Base-by-base conservation (phyloP, 1,140 invertebrate genomes). In the Bombyx mandarina region DNA sequence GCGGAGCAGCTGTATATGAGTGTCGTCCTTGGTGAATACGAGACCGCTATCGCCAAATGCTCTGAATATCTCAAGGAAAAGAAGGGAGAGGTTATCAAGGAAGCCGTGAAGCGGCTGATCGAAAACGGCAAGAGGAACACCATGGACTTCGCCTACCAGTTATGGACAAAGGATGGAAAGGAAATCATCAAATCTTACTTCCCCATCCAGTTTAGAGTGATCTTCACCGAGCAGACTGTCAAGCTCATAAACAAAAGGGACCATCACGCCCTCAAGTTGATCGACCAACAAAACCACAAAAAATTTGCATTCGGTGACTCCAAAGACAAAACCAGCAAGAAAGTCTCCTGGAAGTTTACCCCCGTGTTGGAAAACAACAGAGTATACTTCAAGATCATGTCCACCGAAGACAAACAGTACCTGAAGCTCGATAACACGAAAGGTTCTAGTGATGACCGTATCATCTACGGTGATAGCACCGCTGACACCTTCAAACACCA, bases 161-260 rank as follows among this genome's bases (percentile, higher is more conserved):
- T 54, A 4, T 54, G 43, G 43, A 54, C 7, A n/a, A 6, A 22
- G 5, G 44, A 26, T 7, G 43, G n/a, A 6, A 6, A 45, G 12
- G 53, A 45, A 22, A 54, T 45, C 12, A 18, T 54, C 43, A 54
- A 46, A 45, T 9, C 12, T 7, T 12, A 18, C 7, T 54, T 54
- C 53, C 53, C 53, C 4, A 46, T 54, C 43, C 53, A 54, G 44
- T 54, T 54, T 44, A 43, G 53, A 9, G 18, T 54, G 7, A 45
- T 54, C 4, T 26, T 54, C 7, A 44, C 7, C n/a, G 53, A 22
- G 6, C 12, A 22, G 7, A 45, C 7, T 5, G 43, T 54, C 2
- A 54, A 54, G 8, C 44, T 54, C n/a, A 46, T 54, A 8, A 45
- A 45, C 53, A 45, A 26, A 7, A 45, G 53, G 26, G 53, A 54